Base-by-base conservation (phyloP, 2,113 vertebrate species). In the Onychorhynchus coronatus region DNA sequence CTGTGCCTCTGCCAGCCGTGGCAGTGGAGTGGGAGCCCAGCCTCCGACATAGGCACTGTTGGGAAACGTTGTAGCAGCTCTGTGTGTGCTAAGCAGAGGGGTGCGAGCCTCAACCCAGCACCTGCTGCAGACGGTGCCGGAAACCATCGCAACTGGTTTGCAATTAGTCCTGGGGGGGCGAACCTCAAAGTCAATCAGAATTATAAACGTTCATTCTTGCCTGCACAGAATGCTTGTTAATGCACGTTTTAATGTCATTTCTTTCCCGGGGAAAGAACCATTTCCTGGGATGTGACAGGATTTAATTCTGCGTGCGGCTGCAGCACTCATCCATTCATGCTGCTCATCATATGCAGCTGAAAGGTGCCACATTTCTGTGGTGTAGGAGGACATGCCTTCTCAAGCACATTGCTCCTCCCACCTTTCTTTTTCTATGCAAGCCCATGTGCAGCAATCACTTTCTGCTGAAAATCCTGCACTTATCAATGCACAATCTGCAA, bases 261-360 rank as follows among this genome's bases (percentile, higher is more conserved):
- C 81, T 94, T 94, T 96, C 93, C 90, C 47, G 41, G 59, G 85
- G 65, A 89, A 94, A 95, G 63, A 61, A 61, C 23, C 31, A 9
- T 93, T 93, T 88, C 59, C 92, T 71, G 79, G 82, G 90, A 77
- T 72, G 88, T 52, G 75, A 39, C 55, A 84, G 82, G 55, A 88
- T 75, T 88, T n/a, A 72, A 28, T 86, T 83, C 55, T 71, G 44
- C 2, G 0, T 83, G 78, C 0, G 1, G 70, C 19, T 80, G 79
- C 72, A 49, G 47, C 31, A 14, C 59, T 85, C 62, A 14, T 78
- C 72, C 92, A 82, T 91, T 93, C 79, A 62, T 66, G 66, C 52
- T 61, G 44, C 47, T 92, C 5, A 2, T 89, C 58, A 10, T 39
- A 61, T 35, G 59, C 33, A 55, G 77, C 65, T 73, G 88, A 94